A percentile compares a stretch with the other conserved stretches of the same genome.
Conservation (phyloP, 2,113 vertebrate species). For the Fulica atra region DNA sequence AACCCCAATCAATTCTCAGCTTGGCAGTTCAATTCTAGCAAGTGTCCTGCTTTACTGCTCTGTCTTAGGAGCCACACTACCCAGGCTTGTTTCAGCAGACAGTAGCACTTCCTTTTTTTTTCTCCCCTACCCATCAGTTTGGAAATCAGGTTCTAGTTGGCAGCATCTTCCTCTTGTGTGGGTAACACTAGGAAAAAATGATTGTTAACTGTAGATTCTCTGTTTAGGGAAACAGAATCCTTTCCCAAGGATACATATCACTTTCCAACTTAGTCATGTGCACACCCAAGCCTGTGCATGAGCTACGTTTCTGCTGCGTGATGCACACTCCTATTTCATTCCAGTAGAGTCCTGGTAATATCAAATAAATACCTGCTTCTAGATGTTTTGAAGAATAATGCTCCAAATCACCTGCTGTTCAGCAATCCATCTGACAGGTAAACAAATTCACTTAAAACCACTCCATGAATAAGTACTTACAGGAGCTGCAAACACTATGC, state of each 20-base stretch:
- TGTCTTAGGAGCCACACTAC: not conserved
- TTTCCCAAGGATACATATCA: conserved; percentile 26
- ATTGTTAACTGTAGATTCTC: conserved; percentile 50
- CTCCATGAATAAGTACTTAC: not conserved
- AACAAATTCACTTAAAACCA: not conserved
- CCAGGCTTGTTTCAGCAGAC: not conserved
- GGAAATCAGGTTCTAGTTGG: conserved; percentile 26
- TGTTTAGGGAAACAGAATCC: conserved; percentile 46
- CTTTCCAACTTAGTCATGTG: conserved; percentile 55
- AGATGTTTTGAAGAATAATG: not conserved
- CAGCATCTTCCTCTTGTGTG: conserved; percentile 21
- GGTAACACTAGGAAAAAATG: conserved; percentile 26
- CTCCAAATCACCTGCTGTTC: conserved; percentile 6
- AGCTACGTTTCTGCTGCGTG: conserved; percentile 64
- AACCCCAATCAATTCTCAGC: not conserved
- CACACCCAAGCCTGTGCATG: conserved; percentile 58
- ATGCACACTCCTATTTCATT: conserved; percentile 50
- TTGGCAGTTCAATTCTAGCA: not conserved
- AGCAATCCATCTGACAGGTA: not conserved
- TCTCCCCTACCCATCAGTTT: not conserved
- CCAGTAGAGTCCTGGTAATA: conserved; percentile 45
- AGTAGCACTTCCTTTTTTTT: not conserved
- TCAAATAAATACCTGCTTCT: conserved; percentile 5
- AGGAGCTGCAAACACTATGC: not conserved
- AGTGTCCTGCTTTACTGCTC: not conserved